Evolutionary conservation across 2,888 invertebrate genomes (phyloP).

Genomic region (Hecatera dysodea): DNA sequence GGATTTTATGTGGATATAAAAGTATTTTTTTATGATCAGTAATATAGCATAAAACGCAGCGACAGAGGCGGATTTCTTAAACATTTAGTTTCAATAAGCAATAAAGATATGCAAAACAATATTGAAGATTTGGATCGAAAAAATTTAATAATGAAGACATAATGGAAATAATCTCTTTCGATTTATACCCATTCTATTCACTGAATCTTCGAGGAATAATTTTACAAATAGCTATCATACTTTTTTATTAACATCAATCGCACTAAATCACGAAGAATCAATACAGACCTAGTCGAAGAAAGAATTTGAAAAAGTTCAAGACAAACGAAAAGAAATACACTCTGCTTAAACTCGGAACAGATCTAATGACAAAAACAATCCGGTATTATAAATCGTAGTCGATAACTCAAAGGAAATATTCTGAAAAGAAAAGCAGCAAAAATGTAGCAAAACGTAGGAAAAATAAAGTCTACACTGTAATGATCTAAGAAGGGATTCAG

Average conservation of each 20-base stretch:
- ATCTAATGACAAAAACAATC: conserved; percentile 60
- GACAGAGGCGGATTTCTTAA: not conserved
- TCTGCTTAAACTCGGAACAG: conserved; percentile 42
- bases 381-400: conserved; percentile 56
- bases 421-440: conserved; percentile 36
- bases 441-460: conserved; percentile 33
- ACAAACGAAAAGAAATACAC: conserved; percentile 45
- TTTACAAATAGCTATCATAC: conserved; percentile 31
- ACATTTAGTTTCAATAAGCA: not conserved
- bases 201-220: conserved; percentile 1
- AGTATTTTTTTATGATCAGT: not conserved
- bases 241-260: conserved; percentile 5
- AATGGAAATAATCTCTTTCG: not conserved
- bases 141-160: not conserved
- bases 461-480: conserved; percentile 42
- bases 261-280: conserved; percentile 26
- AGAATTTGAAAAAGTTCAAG: conserved; percentile 29
- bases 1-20: not conserved
- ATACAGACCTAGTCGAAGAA: conserved; percentile 15
- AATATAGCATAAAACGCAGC: not conserved
- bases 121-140: not conserved
- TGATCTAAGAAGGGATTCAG: conserved; percentile 46
- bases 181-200: not conserved
- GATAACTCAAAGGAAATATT: conserved; percentile 60
- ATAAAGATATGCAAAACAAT: not conserved